Base-by-base conservation (phyloP, 1,140 invertebrate species). In the Adoxophyes honmai region DNA sequence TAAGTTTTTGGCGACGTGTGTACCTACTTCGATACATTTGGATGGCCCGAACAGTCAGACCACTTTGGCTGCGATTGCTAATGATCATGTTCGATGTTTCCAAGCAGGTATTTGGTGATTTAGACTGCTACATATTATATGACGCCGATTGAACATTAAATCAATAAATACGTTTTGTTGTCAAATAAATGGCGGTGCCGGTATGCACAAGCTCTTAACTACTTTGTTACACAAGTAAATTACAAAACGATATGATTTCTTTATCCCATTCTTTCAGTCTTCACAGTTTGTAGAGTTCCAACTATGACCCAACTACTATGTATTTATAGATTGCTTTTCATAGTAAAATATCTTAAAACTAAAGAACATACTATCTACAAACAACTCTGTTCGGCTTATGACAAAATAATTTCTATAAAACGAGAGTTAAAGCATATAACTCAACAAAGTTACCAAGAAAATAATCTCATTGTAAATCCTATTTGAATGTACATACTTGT, bases 201-300 rank as follows among this genome's bases (percentile, higher is more conserved):
- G 55, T 63, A 68, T 75, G 57, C 68, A 69, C 72, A 67, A 81
- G 72, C 71, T 78, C 80, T 79, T 85, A 85, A 75, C 60, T 78
- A 78, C 68, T 74, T 67, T 73, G 73, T 77, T 75, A 83, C 75
- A 73, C 53, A 73, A 77, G 57, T 77, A 79, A 79, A 80, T 73
- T 82, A 88, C 79, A 85, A 84, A 88, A 86, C 74, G 80, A 88
- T 86, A 85, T 88, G 85, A 82, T 82, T 80, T 80, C 67, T 73
- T 75, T 77, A 75, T 78, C 78, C 76, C 73, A 66, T 75, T 86
- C 77, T 66, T 79, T 88, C 85, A 88, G 85, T 88, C 85, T 88
- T 88, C 76, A 70, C 72, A 78, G 73, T 80, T 86, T 81, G 71
- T 81, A 78, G 73, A 81, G 71, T 81, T 86, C 76, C 80, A 79